Percentiles rank a stretch among this genome's conserved stretches.
phyloP scores from a whole-genome alignment of 2,888 invertebrate species.

The Hypsopygia costalis region DNA sequence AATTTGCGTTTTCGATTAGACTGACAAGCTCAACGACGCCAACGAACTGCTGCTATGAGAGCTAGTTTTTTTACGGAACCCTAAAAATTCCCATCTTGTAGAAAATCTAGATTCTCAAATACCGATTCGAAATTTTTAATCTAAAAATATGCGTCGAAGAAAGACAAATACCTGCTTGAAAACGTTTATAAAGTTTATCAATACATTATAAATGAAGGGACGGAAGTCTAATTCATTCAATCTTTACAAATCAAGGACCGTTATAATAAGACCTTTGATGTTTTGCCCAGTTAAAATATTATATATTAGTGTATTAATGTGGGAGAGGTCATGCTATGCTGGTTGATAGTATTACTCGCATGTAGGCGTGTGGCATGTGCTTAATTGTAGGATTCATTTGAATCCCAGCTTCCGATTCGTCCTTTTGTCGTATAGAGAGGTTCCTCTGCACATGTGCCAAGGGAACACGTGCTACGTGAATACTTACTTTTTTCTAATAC shows the following conservation, averaged over 20 bases:
- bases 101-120: too few species aligned
- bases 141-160: background rate
- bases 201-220: constrained; percentile 6
- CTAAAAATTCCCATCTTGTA: too few species aligned
- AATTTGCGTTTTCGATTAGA: too few species aligned
- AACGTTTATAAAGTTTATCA: background rate
- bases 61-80: too few species aligned
- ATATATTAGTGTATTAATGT: constrained; percentile 7
- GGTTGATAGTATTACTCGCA: constrained; percentile 15
- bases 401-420: constrained; percentile 54
- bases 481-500: constrained; percentile 39
- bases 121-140: background rate
- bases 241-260: background rate
- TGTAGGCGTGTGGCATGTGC: constrained; percentile 30
- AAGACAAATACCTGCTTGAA: background rate
- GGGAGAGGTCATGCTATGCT: constrained; percentile 23
- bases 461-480: constrained; percentile 50
- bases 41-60: too few species aligned
- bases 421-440: constrained; percentile 41
- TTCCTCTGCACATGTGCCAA: constrained; percentile 46
- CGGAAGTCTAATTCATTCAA: constrained; percentile 16
- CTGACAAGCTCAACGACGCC: too few species aligned
- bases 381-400: constrained; percentile 42
- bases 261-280: background rate
- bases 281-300: background rate